Evolutionary conservation across 2,888 invertebrate genomes (phyloP).

Genomic region (Rhyacophila evoluta): DNA sequence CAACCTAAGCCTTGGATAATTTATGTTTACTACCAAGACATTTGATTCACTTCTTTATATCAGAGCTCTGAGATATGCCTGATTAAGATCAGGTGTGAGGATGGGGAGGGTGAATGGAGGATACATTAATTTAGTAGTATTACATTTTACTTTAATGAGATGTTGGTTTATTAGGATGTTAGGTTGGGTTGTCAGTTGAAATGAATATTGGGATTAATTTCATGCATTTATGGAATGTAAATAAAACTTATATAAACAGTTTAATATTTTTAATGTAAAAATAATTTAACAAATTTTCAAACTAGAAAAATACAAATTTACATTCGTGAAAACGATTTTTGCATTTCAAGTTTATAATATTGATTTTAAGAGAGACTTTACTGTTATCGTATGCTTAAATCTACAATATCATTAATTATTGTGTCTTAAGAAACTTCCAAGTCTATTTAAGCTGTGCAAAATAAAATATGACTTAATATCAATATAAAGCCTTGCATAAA

Average conservation of each 20-base stretch:
- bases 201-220: too few species aligned
- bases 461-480: slow-evolving; percentile 9
- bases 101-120: too few species aligned
- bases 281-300: slow-evolving; percentile 49
- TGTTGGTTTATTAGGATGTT: too few species aligned
- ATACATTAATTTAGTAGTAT: too few species aligned
- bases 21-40: too few species aligned
- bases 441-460: not conserved
- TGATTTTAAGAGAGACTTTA: slow-evolving; percentile 24
- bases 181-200: too few species aligned
- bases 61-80: too few species aligned
- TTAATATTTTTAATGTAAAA: slow-evolving; percentile 46
- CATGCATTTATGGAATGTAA: too few species aligned
- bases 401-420: not conserved
- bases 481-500: slow-evolving; percentile 9
- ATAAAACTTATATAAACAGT: slow-evolving; percentile 41
- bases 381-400: not conserved
- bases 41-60: too few species aligned
- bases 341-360: not conserved
- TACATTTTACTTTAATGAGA: too few species aligned
- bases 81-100: too few species aligned
- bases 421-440: not conserved
- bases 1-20: too few species aligned
- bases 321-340: slow-evolving; percentile 29
- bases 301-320: slow-evolving; percentile 43